Base-by-base conservation (phyloP, 2,888 invertebrate species). In the Caenorhabditis sp. region DNA sequence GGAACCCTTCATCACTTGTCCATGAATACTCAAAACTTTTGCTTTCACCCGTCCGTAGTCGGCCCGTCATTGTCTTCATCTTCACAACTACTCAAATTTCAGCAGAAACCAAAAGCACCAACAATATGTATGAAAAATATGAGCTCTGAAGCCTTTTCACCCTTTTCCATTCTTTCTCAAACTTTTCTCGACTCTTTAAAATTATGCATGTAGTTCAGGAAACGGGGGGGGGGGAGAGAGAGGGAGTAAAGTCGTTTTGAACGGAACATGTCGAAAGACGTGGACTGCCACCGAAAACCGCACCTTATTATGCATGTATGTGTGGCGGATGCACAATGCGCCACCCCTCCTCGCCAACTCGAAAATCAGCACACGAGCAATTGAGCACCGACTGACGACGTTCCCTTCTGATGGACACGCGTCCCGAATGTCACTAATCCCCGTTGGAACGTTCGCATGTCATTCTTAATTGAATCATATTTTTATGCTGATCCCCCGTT, bases 241-340 rank as follows among this genome's bases (percentile, higher is more conserved):
- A 39, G 35, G 24, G 52, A 59, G 59, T 70, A 70, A 70, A 70
- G 70, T 70, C 59, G 70, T 65, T n/a, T 73, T 56, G 55, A 71
- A 71, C 61, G 71, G 72, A 73, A 73, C 72, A 63, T 61, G 53
- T 53, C 53, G 63, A 41, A 61, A 43, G 39, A 27, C 53, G 20
- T 41, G 45, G 63, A 43, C 56, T 22, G 35, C 52, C 63, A 58
- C 63, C 56, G 63, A 73, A 62, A 62, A 63, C 63, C 43, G 58
- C 72, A 73, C 72, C 72, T 73, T 73, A 73, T 73, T 73, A 73
- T 73, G 63, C 72, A 73, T 73, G 72, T 70, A 70, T 70, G 70
- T 70, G 70, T 52, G 35, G 70, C 70, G 70, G 70, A 70, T 70
- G 70, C 70, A 70, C 70, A 70, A 70, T 70, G 59, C 39, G 37